Evolutionary conservation across 1,140 invertebrate genomes (phyloP).

Genomic region (Aphaenogaster ashmeadi): DNA sequence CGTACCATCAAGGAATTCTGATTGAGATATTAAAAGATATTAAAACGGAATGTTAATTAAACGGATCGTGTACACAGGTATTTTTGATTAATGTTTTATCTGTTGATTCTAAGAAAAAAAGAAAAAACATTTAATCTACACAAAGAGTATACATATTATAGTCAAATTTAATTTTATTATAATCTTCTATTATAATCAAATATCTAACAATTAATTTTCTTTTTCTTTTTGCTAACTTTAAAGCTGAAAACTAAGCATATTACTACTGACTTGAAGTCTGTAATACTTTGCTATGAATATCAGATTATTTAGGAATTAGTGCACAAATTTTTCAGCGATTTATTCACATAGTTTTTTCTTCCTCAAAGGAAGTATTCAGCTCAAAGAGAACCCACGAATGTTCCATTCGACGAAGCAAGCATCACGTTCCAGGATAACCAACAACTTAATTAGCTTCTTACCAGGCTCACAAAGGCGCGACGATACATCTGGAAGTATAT

Average conservation of each 20-base stretch:
- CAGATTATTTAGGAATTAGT: slow-evolving; percentile 31
- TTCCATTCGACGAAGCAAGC: slow-evolving; percentile 47
- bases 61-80: neutral
- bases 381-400: slow-evolving; percentile 27
- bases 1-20: neutral
- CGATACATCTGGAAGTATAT: slow-evolving; percentile 35
- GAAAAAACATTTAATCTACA: neutral
- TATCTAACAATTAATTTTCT: neutral
- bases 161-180: too few relatives aligned
- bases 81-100: neutral
- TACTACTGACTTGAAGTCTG: neutral
- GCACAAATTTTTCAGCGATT: slow-evolving; percentile 25
- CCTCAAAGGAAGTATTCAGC: slow-evolving; percentile 10
- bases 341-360: neutral
- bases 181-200: neutral
- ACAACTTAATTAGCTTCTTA: slow-evolving; percentile 52
- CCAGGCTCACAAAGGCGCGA: slow-evolving; percentile 37
- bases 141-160: neutral
- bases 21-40: slow-evolving; percentile 18
- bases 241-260: neutral
- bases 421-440: slow-evolving; percentile 42
- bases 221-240: neutral
- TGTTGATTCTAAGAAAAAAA: neutral
- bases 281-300: neutral
- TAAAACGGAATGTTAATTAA: slow-evolving; percentile 12